Percentiles rank a stretch among this genome's conserved stretches.
These are phyloP conservation scores for Sesia bembeciformis DNA, from an alignment of 2,888 invertebrate genomes.

Conservation along the genomic window DNA sequence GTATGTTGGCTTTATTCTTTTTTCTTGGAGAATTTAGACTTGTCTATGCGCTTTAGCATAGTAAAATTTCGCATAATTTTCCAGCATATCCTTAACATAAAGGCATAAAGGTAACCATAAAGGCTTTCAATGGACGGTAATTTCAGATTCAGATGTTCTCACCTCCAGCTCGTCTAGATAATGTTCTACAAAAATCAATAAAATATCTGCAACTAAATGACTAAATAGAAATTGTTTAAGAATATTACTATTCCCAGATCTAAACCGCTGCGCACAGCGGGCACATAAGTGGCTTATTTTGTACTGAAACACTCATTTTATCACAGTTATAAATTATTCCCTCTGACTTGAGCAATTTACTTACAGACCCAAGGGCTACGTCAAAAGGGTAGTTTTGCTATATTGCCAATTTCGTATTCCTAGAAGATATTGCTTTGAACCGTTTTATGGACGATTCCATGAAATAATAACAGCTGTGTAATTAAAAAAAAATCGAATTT, in stretches of 20 bases:
- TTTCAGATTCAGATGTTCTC: too few species aligned
- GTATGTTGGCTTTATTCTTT: too few species aligned
- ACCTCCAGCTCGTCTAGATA: too few species aligned
- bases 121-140: too few species aligned
- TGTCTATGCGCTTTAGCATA: too few species aligned
- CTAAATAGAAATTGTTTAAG: too few species aligned
- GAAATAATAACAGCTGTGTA: neutral
- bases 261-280: neutral
- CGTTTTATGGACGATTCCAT: neutral
- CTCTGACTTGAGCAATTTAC: constrained; percentile 25
- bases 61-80: too few species aligned
- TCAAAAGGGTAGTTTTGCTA: neutral
- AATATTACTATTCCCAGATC: neutral
- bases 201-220: too few species aligned
- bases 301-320: neutral
- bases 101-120: too few species aligned
- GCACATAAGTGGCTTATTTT: neutral
- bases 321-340: constrained; percentile 15
- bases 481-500: neutral
- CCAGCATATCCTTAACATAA: too few species aligned
- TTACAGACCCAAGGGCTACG: constrained; percentile 8
- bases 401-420: neutral
- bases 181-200: too few species aligned
- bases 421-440: neutral
- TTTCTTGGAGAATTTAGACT: too few species aligned